Percentiles rank a stretch among this genome's conserved stretches.
phyloP scores from a whole-genome alignment of 1,140 invertebrate species.

The Anagrus nilaparvatae region DNA sequence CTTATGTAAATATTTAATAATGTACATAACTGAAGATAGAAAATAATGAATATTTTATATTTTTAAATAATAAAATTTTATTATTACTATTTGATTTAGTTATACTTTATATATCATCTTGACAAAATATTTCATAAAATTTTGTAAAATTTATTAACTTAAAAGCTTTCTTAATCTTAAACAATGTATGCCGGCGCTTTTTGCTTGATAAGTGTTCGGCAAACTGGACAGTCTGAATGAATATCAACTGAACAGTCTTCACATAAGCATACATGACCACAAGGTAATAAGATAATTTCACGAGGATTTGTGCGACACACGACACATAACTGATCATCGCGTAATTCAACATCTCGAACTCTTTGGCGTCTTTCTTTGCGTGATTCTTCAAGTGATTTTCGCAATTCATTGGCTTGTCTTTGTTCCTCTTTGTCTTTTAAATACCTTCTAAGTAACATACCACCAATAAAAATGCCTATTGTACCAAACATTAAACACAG shows the following conservation, averaged over 20 bases:
- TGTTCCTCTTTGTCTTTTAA: conserved; percentile 46
- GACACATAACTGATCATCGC: conserved; percentile 60
- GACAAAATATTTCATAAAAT: conserved; percentile 10
- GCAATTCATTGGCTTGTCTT: conserved; percentile 45
- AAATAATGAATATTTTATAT: conserved; percentile 5
- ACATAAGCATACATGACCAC: conserved; percentile 74
- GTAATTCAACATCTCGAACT: conserved; percentile 50
- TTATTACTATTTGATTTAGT: conserved; percentile 6
- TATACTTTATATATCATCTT: conserved; percentile 7
- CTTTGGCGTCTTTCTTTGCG: conserved; percentile 51
- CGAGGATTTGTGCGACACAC: conserved; percentile 67
- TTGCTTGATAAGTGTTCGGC: conserved; percentile 51
- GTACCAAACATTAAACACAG: conserved; percentile 55
- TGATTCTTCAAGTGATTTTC: conserved; percentile 49
- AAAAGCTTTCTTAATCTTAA: conserved; percentile 14
- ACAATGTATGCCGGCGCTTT: conserved; percentile 60
- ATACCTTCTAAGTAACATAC: conserved; percentile 52
- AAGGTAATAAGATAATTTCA: conserved; percentile 70
- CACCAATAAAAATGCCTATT: conserved; percentile 53
- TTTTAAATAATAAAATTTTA: conserved; percentile 10
- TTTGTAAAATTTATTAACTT: conserved; percentile 7
- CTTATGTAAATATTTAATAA: conserved; percentile 6
- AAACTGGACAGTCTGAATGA: conserved; percentile 58
- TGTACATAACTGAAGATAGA: not conserved
- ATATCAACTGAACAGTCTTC: conserved; percentile 70